Evolutionary conservation across 2,113 vertebrate genomes (phyloP).

Genomic region (Sylvia atricapilla): DNA sequence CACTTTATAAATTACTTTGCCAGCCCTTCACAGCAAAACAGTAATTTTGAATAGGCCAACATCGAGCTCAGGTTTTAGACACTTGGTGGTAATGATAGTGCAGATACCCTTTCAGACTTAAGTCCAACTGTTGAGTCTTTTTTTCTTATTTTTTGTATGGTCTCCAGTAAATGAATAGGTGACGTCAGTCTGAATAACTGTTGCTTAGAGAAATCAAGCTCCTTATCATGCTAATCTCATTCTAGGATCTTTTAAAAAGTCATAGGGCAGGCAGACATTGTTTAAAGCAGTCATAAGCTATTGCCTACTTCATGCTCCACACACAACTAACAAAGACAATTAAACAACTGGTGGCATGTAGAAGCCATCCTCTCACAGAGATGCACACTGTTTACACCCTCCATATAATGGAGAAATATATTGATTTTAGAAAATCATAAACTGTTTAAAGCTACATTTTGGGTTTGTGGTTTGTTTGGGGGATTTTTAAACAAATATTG

Average conservation of each 20-base stretch:
- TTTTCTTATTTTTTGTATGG: slow-evolving; percentile 66
- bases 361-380: neutral
- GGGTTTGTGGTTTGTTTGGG: neutral
- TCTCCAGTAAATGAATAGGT: slow-evolving; percentile 63
- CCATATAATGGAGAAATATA: neutral
- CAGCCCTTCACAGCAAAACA: slow-evolving; percentile 75
- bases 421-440: neutral
- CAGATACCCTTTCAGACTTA: slow-evolving; percentile 66
- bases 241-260: slow-evolving; percentile 39
- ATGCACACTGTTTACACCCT: neutral
- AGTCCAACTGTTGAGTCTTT: slow-evolving; percentile 69
- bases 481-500: neutral
- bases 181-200: slow-evolving; percentile 68
- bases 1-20: slow-evolving; percentile 78
- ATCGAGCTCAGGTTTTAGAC: slow-evolving; percentile 66
- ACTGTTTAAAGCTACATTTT: neutral
- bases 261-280: slow-evolving; percentile 50
- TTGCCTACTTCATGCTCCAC: neutral
- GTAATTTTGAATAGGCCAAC: slow-evolving; percentile 76
- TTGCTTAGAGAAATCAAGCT: slow-evolving; percentile 62
- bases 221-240: slow-evolving; percentile 61
- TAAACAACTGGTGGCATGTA: neutral
- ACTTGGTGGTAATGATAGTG: slow-evolving; percentile 74
- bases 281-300: slow-evolving; percentile 66
- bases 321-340: slow-evolving; percentile 5